phyloP scores from a whole-genome alignment of 2,113 vertebrate species.

The Cebidichthys violaceus region DNA sequence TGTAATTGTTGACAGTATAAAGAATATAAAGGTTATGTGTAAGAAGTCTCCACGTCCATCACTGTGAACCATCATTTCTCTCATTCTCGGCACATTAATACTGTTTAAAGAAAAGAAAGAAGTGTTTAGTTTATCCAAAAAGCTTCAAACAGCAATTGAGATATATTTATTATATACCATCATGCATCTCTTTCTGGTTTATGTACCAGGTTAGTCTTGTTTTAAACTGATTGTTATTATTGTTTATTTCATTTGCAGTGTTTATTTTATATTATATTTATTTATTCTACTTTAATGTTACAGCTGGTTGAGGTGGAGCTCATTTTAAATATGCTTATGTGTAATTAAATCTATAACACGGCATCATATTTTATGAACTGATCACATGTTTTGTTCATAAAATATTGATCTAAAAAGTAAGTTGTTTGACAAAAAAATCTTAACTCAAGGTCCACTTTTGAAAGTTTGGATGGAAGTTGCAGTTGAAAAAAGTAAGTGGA shows the following conservation, averaged over 20 bases:
- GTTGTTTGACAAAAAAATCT: no score
- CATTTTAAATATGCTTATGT: background rate
- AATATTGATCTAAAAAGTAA: background rate
- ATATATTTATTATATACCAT: background rate
- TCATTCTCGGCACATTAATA: background rate
- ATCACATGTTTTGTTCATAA: background rate
- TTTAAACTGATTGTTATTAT: background rate
- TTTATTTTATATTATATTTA: background rate
- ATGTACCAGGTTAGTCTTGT: background rate
- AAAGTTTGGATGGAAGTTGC: background rate
- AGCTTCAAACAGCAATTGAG: background rate
- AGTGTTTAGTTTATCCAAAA: background rate
- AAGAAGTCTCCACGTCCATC: background rate
- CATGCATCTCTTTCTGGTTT: background rate
- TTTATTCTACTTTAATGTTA: background rate
- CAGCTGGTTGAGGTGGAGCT: background rate
- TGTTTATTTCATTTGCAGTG: background rate
- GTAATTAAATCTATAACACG: background rate
- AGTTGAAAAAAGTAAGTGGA: background rate
- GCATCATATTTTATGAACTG: background rate
- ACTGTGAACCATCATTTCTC: background rate
- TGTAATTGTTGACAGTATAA: background rate
- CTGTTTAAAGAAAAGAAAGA: background rate
- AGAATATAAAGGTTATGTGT: background rate
- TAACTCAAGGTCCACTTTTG: background rate